Percentiles rank a stretch among this genome's conserved stretches.
Conservation (phyloP, 2,113 vertebrate species). For the Oryzias javanicus region DNA sequence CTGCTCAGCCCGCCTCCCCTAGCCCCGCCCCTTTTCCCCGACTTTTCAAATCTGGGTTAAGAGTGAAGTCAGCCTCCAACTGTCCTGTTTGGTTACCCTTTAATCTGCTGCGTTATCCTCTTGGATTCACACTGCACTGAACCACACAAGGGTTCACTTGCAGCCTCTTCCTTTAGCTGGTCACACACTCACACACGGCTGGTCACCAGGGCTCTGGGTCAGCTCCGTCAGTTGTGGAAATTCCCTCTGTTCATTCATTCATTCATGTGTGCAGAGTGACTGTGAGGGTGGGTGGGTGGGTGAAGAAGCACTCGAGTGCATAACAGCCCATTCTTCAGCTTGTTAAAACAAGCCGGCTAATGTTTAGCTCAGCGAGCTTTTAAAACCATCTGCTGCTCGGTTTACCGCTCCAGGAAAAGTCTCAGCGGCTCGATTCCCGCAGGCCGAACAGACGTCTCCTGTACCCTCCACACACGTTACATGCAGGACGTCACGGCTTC, state of each 20-base stretch:
- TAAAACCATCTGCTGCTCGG: conserved; percentile 17
- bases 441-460: not conserved
- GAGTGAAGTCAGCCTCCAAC: too few relatives aligned
- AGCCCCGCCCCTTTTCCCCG: too few relatives aligned
- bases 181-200: too few relatives aligned
- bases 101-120: too few relatives aligned
- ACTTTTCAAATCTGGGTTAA: too few relatives aligned
- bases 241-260: conserved; percentile 19
- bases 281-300: conserved; percentile 4
- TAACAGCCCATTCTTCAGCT: conserved; percentile 15
- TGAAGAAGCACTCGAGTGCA: conserved; percentile 25
- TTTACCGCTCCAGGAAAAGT: conserved; percentile 10
- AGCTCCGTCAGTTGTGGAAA: conserved; percentile 32
- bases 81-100: too few relatives aligned
- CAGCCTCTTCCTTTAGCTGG: too few relatives aligned
- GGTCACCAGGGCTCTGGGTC: conserved; percentile 27
- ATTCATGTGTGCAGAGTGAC: conserved; percentile 27
- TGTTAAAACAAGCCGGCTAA: conserved; percentile 30
- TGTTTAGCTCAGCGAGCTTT: conserved; percentile 7
- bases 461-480: too few relatives aligned
- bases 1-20: too few relatives aligned
- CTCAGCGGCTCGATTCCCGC: conserved; percentile 13
- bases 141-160: too few relatives aligned
- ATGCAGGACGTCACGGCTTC: too few relatives aligned
- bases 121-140: too few relatives aligned